Evolutionary conservation across 2,113 vertebrate genomes (phyloP).

Genomic region (Ivindomyrus marchei): DNA sequence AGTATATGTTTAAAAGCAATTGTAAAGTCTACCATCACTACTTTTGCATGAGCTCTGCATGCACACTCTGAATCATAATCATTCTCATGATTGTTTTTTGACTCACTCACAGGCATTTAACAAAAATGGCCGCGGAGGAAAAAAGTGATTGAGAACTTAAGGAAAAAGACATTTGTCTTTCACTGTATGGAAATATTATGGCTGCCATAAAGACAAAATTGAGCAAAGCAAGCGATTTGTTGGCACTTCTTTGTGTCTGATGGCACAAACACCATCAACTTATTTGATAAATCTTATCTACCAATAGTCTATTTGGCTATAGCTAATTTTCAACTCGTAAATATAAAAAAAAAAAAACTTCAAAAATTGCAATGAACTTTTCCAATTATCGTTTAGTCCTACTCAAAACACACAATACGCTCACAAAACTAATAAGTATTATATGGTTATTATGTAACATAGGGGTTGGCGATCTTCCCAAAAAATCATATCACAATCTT

Average conservation of each 20-base stretch:
- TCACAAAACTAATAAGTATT: neutral
- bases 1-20: neutral
- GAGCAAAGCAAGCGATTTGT: neutral
- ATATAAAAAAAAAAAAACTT: neutral
- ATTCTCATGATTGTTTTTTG: neutral
- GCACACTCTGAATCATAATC: neutral
- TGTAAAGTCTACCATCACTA: neutral
- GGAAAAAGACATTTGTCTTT: neutral
- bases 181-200: neutral
- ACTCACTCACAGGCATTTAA: neutral
- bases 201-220: neutral
- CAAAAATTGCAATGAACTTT: neutral
- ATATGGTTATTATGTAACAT: neutral
- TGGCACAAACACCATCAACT: neutral
- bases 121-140: neutral
- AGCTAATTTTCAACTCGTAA: neutral
- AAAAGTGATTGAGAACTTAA: neutral
- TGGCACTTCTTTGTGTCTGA: neutral
- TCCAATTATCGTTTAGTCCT: neutral
- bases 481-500: neutral
- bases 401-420: neutral
- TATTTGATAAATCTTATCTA: neutral
- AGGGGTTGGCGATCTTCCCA: neutral
- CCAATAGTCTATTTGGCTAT: neutral
- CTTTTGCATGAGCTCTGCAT: neutral